These are phyloP conservation scores for Ectemnius cavifrons DNA, from an alignment of 2,888 invertebrate species.

Conservation along the genomic window DNA sequence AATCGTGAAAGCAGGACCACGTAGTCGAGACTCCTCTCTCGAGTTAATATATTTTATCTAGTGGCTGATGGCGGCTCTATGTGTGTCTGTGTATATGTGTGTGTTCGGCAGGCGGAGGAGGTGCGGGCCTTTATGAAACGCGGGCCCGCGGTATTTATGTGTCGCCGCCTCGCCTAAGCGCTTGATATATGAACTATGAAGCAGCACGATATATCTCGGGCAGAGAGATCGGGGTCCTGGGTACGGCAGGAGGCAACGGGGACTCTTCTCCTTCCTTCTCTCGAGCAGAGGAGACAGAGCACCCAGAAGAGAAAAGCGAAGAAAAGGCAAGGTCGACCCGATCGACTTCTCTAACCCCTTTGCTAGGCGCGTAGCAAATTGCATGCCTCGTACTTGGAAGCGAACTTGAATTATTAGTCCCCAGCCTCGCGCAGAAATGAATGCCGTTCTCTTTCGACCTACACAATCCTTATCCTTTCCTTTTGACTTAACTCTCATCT, in stretches of 20 bases:
- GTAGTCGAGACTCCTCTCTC: conserved; percentile 17
- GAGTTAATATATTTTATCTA: conserved; percentile 73
- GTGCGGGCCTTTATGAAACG: conserved; percentile 67
- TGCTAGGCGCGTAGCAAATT: conserved; percentile 6
- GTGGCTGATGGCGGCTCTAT: conserved; percentile 44
- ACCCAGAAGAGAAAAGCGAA: conserved; percentile 29
- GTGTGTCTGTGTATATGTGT: conserved; percentile 5
- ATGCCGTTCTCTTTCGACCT: no score
- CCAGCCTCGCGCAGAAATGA: not conserved
- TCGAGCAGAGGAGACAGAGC: conserved; percentile 6
- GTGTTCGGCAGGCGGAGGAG: conserved; percentile 24
- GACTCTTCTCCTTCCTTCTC: no score
- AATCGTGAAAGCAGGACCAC: conserved; percentile 68
- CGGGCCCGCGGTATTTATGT: conserved; percentile 71
- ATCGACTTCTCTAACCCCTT: conserved; percentile 2
- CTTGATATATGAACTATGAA: conserved; percentile 75
- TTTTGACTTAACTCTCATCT: no score
- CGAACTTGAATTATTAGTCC: conserved; percentile 5
- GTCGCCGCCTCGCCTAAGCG: conserved; percentile 75
- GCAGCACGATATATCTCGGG: conserved; percentile 43
- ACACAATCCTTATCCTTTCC: no score
- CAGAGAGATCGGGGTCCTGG: not conserved
- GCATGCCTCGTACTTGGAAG: conserved; percentile 4
- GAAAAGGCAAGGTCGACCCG: not conserved
- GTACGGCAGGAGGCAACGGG: conserved; percentile 8